Evolutionary conservation across 2,888 invertebrate genomes (phyloP).

Genomic region (Cantharis rustica): DNA sequence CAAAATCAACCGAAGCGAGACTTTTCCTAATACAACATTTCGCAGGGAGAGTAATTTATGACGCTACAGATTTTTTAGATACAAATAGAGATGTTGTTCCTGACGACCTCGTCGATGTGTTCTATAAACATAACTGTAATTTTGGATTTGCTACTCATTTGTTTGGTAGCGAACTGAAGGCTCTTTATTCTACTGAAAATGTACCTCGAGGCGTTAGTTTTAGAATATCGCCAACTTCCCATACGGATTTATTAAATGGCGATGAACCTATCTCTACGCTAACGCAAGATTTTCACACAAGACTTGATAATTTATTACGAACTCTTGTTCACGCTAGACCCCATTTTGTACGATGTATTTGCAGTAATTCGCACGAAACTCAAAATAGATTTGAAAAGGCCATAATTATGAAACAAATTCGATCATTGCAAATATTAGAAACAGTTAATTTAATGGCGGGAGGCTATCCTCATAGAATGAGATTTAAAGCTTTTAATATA

Average conservation of each 20-base stretch:
- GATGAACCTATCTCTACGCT: constrained; percentile 87
- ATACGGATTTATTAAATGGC: constrained; percentile 80
- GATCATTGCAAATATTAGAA: constrained; percentile 86
- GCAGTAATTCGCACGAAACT: constrained; percentile 82
- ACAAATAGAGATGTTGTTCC: constrained; percentile 92
- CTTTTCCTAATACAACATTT: constrained; percentile 92
- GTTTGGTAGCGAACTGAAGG: constrained; percentile 91
- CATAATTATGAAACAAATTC: constrained; percentile 84
- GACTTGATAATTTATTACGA: constrained; percentile 88
- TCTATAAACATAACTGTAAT: constrained; percentile 90
- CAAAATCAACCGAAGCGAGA: constrained; percentile 77
- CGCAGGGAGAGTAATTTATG: constrained; percentile 84
- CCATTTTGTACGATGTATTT: constrained; percentile 91
- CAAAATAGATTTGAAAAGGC: constrained; percentile 84
- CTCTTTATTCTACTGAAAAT: constrained; percentile 73
- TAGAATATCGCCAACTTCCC: constrained; percentile 88
- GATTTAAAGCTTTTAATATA: constrained; percentile 88
- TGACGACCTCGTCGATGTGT: constrained; percentile 89
- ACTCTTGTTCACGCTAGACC: constrained; percentile 92
- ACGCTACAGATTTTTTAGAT: constrained; percentile 86
- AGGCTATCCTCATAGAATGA: constrained; percentile 93
- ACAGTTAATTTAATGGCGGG: constrained; percentile 95
- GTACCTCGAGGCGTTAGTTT: constrained; percentile 81
- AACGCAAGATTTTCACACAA: constrained; percentile 94
- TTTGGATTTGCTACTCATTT: constrained; percentile 97